Conservation (phyloP, 2,113 vertebrate species). For the Ameiurus melas region DNA sequence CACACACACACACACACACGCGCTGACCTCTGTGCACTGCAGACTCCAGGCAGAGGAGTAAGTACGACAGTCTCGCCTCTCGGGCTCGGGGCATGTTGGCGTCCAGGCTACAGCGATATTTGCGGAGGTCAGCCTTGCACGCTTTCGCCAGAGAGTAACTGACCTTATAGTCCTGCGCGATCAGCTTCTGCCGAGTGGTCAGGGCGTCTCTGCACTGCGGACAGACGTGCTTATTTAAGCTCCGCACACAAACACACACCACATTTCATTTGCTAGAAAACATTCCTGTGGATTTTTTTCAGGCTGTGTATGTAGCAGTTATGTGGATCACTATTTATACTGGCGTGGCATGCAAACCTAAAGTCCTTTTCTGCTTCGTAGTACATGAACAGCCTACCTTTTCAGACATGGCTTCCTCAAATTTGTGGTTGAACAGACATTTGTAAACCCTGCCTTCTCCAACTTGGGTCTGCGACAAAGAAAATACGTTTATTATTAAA, state of each 20-base stretch:
- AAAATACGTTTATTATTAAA: not conserved
- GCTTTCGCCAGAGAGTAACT: conserved; percentile 88
- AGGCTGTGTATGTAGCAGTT: not conserved
- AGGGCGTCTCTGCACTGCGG: conserved; percentile 83
- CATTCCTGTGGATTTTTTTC: conserved; percentile 43
- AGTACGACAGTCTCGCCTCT: conserved; percentile 85
- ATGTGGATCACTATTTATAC: not conserved
- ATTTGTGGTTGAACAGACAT: conserved; percentile 91
- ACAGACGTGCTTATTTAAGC: conserved; percentile 46
- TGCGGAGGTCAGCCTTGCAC: conserved; percentile 85
- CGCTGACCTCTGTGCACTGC: conserved; percentile 84
- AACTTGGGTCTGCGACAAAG: conserved; percentile 80
- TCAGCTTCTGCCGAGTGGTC: conserved; percentile 87
- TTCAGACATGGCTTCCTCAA: conserved; percentile 91
- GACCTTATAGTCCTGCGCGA: conserved; percentile 89
- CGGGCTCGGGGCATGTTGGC: conserved; percentile 83
- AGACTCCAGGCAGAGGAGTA: conserved; percentile 85
- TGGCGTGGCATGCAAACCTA: not conserved
- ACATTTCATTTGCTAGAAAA: conserved; percentile 16
- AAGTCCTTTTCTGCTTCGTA: not conserved
- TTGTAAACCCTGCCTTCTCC: conserved; percentile 89
- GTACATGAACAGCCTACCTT: conserved; percentile 66
- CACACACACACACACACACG: not conserved
- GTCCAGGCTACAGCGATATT: conserved; percentile 85
- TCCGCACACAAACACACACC: conserved; percentile 12